Conservation (phyloP, 1,140 invertebrate species). For the Druon quercuslanigerum region DNA sequence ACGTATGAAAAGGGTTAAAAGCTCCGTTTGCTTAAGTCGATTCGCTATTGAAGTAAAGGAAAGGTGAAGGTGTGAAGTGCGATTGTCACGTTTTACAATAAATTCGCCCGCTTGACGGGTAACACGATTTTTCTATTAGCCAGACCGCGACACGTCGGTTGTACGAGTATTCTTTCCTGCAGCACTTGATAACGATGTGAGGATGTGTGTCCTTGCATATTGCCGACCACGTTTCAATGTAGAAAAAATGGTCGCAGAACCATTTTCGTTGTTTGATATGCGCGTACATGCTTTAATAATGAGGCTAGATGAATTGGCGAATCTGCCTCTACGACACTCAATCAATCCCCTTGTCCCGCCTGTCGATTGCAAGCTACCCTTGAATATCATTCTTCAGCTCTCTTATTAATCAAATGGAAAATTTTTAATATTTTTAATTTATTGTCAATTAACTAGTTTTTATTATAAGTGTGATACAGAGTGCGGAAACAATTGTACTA, state of each 20-base stretch:
- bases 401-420: too few species aligned
- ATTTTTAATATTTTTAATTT: too few species aligned
- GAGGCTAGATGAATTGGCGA: conserved; percentile 58
- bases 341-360: conserved; percentile 56
- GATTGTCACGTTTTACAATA: conserved; percentile 63
- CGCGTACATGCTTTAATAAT: conserved; percentile 54
- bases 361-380: conserved; percentile 54
- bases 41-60: too few species aligned
- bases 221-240: too few species aligned
- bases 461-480: too few species aligned
- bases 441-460: too few species aligned
- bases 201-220: neutral
- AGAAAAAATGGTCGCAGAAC: neutral
- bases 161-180: conserved; percentile 34
- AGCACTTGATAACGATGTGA: conserved; percentile 21
- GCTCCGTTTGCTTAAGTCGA: too few species aligned
- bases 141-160: conserved; percentile 41
- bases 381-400: conserved; percentile 39
- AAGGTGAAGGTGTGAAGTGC: too few species aligned
- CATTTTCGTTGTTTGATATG: conserved; percentile 42
- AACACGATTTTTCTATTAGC: conserved; percentile 71
- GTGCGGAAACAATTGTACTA: too few species aligned
- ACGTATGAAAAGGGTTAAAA: too few species aligned
- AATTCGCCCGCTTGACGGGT: conserved; percentile 60
- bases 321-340: conserved; percentile 51